A percentile compares a stretch with the other conserved stretches of the same genome.
phyloP scores from a whole-genome alignment of 2,888 invertebrate genomes.

The Agelastica alni region DNA sequence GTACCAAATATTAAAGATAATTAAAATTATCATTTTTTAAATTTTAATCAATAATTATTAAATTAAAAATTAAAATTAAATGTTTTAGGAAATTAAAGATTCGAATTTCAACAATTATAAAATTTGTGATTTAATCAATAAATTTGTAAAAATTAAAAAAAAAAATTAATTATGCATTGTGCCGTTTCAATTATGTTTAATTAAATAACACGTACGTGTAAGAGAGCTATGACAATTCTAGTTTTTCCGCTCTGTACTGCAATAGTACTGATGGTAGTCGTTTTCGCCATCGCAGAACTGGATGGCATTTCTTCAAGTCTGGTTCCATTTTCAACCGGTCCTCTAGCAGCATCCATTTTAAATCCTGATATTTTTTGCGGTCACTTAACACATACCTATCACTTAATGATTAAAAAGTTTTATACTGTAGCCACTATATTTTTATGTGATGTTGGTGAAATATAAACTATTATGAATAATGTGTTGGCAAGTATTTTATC shows the following conservation, averaged over 20 bases:
- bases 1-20: too few species aligned
- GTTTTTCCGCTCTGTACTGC: conserved; percentile 87
- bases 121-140: too few species aligned
- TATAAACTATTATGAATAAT: neutral
- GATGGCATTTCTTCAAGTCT: conserved; percentile 35
- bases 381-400: conserved; percentile 25
- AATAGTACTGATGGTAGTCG: conserved; percentile 88
- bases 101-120: too few species aligned
- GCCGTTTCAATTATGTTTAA: too few species aligned
- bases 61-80: too few species aligned
- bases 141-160: too few species aligned
- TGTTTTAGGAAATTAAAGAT: too few species aligned
- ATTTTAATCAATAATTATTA: too few species aligned
- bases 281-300: conserved; percentile 57
- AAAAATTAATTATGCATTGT: too few species aligned
- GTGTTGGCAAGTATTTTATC: neutral
- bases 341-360: conserved; percentile 39
- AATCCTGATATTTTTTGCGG: conserved; percentile 18
- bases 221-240: conserved; percentile 83
- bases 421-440: neutral
- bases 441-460: too few species aligned
- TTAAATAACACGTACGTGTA: conserved; percentile 87
- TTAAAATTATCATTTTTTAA: too few species aligned
- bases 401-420: neutral
- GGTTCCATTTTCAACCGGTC: conserved; percentile 42